These are phyloP conservation scores for Planiliza haematocheilus DNA, from an alignment of 2,113 vertebrate genomes.

Conservation along the genomic window DNA sequence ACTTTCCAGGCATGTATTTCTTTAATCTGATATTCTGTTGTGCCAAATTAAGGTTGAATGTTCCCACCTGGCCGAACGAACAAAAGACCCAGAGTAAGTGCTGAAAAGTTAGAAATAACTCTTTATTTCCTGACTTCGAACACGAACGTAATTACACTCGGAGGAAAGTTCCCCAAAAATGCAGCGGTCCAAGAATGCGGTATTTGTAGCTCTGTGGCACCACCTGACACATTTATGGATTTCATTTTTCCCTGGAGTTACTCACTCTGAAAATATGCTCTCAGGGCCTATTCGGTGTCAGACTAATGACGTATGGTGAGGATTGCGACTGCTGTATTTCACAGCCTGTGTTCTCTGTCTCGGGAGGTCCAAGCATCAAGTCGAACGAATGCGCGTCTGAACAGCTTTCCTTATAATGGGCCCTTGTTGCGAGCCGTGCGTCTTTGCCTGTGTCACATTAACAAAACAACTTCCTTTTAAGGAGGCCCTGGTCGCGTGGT, in stretches of 20 bases:
- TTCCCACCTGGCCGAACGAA: slow-evolving; percentile 2
- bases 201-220: slow-evolving; percentile 35
- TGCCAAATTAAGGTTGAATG: not conserved
- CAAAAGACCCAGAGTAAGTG: not conserved
- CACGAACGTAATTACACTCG: slow-evolving; percentile 4
- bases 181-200: slow-evolving; percentile 36
- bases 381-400: not conserved
- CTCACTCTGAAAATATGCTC: slow-evolving; percentile 62
- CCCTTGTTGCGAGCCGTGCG: not conserved
- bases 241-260: slow-evolving; percentile 49
- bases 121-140: not conserved
- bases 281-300: slow-evolving; percentile 34
- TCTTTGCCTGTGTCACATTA: not conserved
- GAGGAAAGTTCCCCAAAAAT: slow-evolving; percentile 50
- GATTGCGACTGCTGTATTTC: not conserved
- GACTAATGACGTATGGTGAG: slow-evolving; percentile 28
- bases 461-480: slow-evolving; percentile 58
- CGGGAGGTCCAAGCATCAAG: not conserved
- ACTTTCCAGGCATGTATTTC: slow-evolving; percentile 4
- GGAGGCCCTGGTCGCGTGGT: slow-evolving; percentile 95
- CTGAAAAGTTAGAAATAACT: not conserved
- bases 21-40: too few species aligned
- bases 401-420: slow-evolving; percentile 8
- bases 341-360: slow-evolving; percentile 3
- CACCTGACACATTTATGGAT: slow-evolving; percentile 62